Conservation (phyloP, 2,888 invertebrate genomes). For the Dysmachus trigonus region DNA sequence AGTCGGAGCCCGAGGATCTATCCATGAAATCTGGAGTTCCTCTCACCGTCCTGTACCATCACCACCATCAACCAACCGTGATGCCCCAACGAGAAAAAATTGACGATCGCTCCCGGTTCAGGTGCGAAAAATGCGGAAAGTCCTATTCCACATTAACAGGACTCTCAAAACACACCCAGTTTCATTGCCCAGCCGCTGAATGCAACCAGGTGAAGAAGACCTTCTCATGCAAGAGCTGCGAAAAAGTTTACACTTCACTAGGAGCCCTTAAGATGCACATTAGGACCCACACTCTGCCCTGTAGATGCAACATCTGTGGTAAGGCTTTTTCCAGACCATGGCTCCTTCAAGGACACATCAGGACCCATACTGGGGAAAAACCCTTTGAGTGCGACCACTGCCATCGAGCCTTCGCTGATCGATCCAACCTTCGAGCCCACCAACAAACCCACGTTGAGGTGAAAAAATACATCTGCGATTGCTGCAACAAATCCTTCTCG, state of each 20-base stretch:
- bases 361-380: constrained; percentile 63
- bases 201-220: constrained; percentile 87
- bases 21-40: constrained; percentile 61
- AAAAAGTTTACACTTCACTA: constrained; percentile 61
- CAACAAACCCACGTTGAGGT: constrained; percentile 63
- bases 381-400: constrained; percentile 62
- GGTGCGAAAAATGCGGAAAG: constrained; percentile 92
- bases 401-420: constrained; percentile 62
- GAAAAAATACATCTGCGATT: constrained; percentile 61
- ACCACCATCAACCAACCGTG: neutral
- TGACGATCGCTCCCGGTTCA: constrained; percentile 72
- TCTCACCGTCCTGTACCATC: constrained; percentile 52
- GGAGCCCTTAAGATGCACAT: constrained; percentile 64
- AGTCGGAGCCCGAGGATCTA: constrained; percentile 62
- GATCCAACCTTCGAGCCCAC: constrained; percentile 63
- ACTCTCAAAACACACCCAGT: constrained; percentile 92
- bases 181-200: constrained; percentile 89
- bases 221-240: constrained; percentile 61
- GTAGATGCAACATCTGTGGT: constrained; percentile 63
- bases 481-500: constrained; percentile 62
- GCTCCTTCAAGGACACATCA: constrained; percentile 62
- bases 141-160: constrained; percentile 96
- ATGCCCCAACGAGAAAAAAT: constrained; percentile 1
- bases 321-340: constrained; percentile 64
- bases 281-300: constrained; percentile 62